Percentiles rank a stretch among this genome's conserved stretches.
These are phyloP conservation scores for Bucorvus abyssinicus DNA, from an alignment of 2,797 vertebrate genomes.

Conservation along the genomic window DNA sequence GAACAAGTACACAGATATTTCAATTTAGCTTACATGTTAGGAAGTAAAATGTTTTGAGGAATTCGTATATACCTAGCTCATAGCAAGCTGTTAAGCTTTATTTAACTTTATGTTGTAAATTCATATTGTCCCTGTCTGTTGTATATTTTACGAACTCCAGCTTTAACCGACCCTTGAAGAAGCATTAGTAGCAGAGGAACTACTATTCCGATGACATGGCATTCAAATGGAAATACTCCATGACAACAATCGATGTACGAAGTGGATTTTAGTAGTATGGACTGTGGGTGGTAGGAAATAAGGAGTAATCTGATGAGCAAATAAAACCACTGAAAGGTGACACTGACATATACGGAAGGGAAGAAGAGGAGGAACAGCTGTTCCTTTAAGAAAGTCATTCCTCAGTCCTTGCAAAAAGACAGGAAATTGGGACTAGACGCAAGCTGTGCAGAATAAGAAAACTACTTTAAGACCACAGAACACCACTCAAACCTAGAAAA, in stretches of 20 bases:
- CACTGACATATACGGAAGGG: background rate
- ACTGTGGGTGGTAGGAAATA: background rate
- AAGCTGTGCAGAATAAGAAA: background rate
- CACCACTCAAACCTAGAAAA: background rate
- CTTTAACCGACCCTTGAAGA: background rate
- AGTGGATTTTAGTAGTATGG: background rate
- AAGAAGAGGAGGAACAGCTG: background rate
- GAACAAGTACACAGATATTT: background rate
- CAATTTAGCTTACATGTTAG: background rate
- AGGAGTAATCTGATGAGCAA: background rate
- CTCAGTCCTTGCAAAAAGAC: background rate
- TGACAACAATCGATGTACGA: background rate
- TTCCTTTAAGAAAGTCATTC: background rate
- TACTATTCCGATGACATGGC: accelerated
- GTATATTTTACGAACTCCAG: background rate
- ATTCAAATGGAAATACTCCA: background rate
- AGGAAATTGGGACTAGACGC: background rate
- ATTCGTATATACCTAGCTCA: background rate
- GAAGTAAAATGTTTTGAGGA: background rate
- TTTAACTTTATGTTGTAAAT: background rate
- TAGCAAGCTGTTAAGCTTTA: background rate
- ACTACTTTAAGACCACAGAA: background rate
- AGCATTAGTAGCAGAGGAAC: background rate
- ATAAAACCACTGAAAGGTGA: background rate
- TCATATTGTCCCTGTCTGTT: background rate